Evolutionary conservation across 92 coral and sea anemone genomes (phyloP), one percentile per base, ranked within the genome.

Genomic region (Paramuricea clavata): DNA sequence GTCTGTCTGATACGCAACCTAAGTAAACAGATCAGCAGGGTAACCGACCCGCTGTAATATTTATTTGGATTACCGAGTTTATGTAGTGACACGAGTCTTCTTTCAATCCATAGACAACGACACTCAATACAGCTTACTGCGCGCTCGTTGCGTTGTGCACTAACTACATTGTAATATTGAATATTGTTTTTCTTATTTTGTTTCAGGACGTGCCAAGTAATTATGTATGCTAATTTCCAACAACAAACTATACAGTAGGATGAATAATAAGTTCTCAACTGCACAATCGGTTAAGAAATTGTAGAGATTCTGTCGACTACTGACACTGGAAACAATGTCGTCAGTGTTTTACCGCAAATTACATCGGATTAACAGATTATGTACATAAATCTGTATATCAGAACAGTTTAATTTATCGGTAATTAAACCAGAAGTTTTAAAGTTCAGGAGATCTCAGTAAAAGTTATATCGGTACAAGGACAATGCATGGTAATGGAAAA

Each of bases 201-300:
- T 79, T 59, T 59, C 12, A 79, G 83, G 31, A 26, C 62, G 15
- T 31, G 9, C 31, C 0, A 36, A 33, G 65, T 57, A 54, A 79
- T 79, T 32, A 79, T 9, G 73, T 36, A 79, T 57, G 84, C 52
- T 57, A 79, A 79, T 79, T 19, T 61, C 0, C 84, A 59, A 39
- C 31, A 50, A 61, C 73, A 25, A 36, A 79, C 82, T 36, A 39
- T 39, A 35, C 30, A 22, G 28, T 33, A 2, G 17, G 6, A 54
- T 78, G 69, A 78, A 57, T 61, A 61, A 59, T 36, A 61, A 79
- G 44, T 19, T 79, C 47, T 10, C 73, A 31, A 60, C 32, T 60
- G 71, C 44, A 42, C 35, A 47, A 59, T 35, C 44, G 39, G 59
- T 35, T 43, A 9, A 73, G 28, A 36, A 50, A 76, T 42, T 23